Conservation (phyloP, 2,888 invertebrate genomes). For the Ectropis crepuscularia region DNA sequence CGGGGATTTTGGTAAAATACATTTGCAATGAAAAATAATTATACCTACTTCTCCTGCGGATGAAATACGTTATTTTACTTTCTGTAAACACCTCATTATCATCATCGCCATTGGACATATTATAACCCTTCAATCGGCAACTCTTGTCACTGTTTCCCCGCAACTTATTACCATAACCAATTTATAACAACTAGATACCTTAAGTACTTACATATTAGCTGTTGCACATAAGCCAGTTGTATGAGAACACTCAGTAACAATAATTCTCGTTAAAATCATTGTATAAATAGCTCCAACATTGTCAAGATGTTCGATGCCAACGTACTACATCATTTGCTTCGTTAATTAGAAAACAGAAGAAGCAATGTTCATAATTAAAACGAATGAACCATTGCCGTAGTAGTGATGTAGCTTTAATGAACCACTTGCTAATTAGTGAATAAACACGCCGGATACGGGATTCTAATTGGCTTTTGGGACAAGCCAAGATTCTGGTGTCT, state of each 20-base stretch:
- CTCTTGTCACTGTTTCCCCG: no score
- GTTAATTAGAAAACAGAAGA: conserved; percentile 67
- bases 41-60: no score
- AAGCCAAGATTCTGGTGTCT: conserved; percentile 56
- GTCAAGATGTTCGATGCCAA: conserved; percentile 50
- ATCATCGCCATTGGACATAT: no score
- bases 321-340: conserved; percentile 67
- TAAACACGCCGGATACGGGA: conserved; percentile 80
- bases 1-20: no score
- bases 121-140: no score
- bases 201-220: not conserved
- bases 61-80: no score
- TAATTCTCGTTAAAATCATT: conserved; percentile 19
- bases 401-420: conserved; percentile 81
- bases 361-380: conserved; percentile 81
- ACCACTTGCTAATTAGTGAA: conserved; percentile 81
- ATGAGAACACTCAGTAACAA: not conserved
- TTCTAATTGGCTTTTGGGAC: conserved; percentile 83
- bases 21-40: no score
- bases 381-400: conserved; percentile 78
- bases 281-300: conserved; percentile 20
- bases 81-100: no score
- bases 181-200: not conserved
- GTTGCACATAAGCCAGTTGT: no score
- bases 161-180: no score